phyloP scores from a whole-genome alignment of 2,888 invertebrate genomes.

The Apocheima hispidaria region DNA sequence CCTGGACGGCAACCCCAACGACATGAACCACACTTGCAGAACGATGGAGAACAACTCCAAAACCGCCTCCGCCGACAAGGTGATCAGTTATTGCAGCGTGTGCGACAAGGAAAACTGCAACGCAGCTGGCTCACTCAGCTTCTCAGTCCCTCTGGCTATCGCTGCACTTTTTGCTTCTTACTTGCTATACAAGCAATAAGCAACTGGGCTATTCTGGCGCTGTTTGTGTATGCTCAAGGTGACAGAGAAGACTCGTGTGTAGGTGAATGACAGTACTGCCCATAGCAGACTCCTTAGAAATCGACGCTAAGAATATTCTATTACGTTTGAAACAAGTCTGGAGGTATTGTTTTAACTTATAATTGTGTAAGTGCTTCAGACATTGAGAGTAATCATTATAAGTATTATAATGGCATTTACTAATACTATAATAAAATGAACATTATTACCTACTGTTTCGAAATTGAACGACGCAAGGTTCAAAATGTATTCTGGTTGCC shows the following conservation, averaged over 20 bases:
- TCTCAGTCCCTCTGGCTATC: constrained; percentile 70
- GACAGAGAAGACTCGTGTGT: neutral
- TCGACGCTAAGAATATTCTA: neutral
- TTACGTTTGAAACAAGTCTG: neutral
- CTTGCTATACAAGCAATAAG: constrained; percentile 72
- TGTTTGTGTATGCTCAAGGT: neutral
- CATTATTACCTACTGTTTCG: too few relatives aligned
- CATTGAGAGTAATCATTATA: too few relatives aligned
- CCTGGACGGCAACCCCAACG: constrained; percentile 68
- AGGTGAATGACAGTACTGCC: too few relatives aligned
- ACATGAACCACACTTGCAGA: constrained; percentile 67
- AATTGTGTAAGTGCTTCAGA: too few relatives aligned
- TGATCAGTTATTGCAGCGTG: constrained; percentile 70
- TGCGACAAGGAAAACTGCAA: constrained; percentile 86
- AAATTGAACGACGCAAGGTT: too few relatives aligned
- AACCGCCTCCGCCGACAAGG: constrained; percentile 48
- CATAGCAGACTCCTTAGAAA: too few relatives aligned
- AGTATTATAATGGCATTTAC: too few relatives aligned
- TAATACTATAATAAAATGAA: too few relatives aligned
- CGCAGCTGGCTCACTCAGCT: constrained; percentile 67
- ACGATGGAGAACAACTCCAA: constrained; percentile 56
- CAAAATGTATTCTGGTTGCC: too few relatives aligned
- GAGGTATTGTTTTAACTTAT: too few relatives aligned
- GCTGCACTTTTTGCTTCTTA: constrained; percentile 67
- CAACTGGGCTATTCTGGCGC: neutral